These are phyloP conservation scores for Ochotona princeps DNA, from an alignment of 2,113 vertebrate species.

Conservation along the genomic window DNA sequence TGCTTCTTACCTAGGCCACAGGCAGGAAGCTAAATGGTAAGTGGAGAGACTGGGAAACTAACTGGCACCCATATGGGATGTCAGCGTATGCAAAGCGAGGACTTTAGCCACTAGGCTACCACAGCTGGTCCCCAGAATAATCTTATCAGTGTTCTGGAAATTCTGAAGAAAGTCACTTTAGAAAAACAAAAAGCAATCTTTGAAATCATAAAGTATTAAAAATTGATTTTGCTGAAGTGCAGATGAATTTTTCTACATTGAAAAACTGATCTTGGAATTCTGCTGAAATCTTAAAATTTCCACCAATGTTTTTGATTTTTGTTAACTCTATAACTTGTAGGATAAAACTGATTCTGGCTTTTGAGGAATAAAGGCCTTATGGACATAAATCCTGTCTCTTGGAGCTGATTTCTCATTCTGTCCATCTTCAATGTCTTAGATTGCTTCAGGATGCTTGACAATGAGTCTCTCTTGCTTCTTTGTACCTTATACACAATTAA, in stretches of 20 bases:
- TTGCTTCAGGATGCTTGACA: not conserved
- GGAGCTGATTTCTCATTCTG: not conserved
- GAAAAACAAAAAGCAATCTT: not conserved
- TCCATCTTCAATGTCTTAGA: not conserved
- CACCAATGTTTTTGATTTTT: not conserved
- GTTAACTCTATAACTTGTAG: not conserved
- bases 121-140: too few relatives aligned
- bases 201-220: not conserved
- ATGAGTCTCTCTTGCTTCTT: not conserved
- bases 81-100: too few relatives aligned
- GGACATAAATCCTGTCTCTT: not conserved
- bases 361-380: not conserved
- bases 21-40: too few relatives aligned
- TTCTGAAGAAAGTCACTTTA: not conserved
- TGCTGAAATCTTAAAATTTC: not conserved
- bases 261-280: not conserved
- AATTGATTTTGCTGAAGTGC: not conserved
- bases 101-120: too few relatives aligned
- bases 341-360: not conserved
- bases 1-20: too few relatives aligned
- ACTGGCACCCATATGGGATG: too few relatives aligned
- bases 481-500: not conserved
- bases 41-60: too few relatives aligned
- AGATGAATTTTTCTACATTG: not conserved
- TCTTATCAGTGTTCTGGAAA: not conserved